Evolutionary conservation across 35 echinoderm and acorn worm genomes (phyloP).

Genomic region (Ophioderma brevispina): DNA sequence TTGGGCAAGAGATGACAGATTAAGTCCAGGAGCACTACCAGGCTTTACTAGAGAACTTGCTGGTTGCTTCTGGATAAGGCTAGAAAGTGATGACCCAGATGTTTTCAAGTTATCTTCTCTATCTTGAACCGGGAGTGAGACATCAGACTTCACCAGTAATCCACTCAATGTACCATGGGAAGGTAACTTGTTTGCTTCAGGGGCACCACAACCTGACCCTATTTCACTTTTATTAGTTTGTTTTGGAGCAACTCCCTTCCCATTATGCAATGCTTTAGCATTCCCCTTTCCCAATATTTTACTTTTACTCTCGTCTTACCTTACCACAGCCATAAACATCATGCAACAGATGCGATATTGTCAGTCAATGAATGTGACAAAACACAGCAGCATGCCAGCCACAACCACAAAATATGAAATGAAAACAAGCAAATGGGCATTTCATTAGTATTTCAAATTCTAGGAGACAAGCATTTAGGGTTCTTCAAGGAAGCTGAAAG

Average conservation of each 20-base stretch:
- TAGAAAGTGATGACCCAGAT: not conserved
- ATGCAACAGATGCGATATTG: conserved; percentile 40
- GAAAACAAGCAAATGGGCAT: conserved; percentile 53
- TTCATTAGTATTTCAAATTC: conserved; percentile 61
- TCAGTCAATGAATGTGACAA: conserved; percentile 21
- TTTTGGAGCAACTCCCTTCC: not conserved
- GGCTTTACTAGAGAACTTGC: too few relatives aligned
- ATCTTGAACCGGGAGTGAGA: too few relatives aligned
- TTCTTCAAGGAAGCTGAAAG: too few relatives aligned
- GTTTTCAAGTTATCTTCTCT: not conserved
- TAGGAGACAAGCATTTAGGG: too few relatives aligned
- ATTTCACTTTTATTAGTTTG: not conserved
- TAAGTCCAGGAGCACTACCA: too few relatives aligned
- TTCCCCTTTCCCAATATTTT: conserved; percentile 3
- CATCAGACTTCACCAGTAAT: too few relatives aligned
- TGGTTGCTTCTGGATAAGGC: not conserved
- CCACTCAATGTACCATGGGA: not conserved
- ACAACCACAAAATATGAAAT: not conserved
- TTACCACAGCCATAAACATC: conserved; percentile 76
- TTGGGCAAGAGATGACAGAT: too few relatives aligned
- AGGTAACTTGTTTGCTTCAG: not conserved
- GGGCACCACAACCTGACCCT: not conserved
- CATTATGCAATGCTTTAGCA: not conserved
- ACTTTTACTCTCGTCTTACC: conserved; percentile 75
- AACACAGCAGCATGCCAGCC: not conserved